Conservation (phyloP, 2,113 vertebrate genomes). For the Cynoglossus semilaevis region DNA sequence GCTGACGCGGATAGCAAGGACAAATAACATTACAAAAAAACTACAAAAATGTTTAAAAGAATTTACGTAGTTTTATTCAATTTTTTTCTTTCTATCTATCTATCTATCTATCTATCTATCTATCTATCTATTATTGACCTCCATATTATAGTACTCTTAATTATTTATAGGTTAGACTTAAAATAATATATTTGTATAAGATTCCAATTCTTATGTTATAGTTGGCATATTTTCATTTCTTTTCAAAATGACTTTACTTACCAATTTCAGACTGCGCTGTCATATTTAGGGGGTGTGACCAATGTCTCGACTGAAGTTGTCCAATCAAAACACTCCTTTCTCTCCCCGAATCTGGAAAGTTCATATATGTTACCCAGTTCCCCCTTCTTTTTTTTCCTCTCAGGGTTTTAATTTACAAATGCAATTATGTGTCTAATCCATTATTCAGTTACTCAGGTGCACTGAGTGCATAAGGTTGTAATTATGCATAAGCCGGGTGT, state of each 20-base stretch:
- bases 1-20: not conserved
- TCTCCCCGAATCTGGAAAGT: slow-evolving; percentile 18
- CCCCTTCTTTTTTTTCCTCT: slow-evolving; percentile 44
- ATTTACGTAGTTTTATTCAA: too few relatives aligned
- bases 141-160: too few relatives aligned
- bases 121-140: too few relatives aligned
- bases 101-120: too few relatives aligned
- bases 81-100: too few relatives aligned
- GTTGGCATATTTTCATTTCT: too few relatives aligned
- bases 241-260: too few relatives aligned
- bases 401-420: slow-evolving; percentile 79
- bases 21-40: not conserved
- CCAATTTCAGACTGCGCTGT: not conserved
- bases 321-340: not conserved
- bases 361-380: slow-evolving; percentile 39
- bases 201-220: too few relatives aligned
- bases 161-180: too few relatives aligned
- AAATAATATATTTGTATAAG: too few relatives aligned
- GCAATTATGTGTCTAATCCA: slow-evolving; percentile 75
- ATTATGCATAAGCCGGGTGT: slow-evolving; percentile 66
- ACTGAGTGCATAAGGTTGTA: slow-evolving; percentile 48
- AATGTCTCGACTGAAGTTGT: slow-evolving; percentile 3
- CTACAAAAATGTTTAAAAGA: too few relatives aligned
- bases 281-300: not conserved
- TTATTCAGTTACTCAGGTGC: slow-evolving; percentile 69